Conservation (phyloP, 2,888 invertebrate species). For the Tiliacea aurago region DNA sequence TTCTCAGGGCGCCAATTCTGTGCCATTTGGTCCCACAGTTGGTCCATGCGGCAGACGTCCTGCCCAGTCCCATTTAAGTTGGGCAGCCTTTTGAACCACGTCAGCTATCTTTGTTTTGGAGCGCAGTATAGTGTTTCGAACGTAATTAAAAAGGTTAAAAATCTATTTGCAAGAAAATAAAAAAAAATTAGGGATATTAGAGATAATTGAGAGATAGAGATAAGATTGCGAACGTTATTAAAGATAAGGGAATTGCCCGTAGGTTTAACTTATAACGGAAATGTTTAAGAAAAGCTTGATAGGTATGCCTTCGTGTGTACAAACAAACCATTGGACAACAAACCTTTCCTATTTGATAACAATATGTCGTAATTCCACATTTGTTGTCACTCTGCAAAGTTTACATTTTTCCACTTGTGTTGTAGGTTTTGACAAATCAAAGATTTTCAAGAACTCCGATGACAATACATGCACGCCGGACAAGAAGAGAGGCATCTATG, state of each 20-base stretch:
- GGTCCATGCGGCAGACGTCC: too few relatives aligned
- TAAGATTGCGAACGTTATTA: background rate
- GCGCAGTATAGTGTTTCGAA: too few relatives aligned
- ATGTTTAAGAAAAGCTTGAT: background rate
- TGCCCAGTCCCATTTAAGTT: too few relatives aligned
- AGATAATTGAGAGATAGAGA: background rate
- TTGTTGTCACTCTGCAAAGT: constrained; percentile 13
- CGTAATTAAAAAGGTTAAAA: background rate
- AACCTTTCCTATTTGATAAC: constrained; percentile 15
- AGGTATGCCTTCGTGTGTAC: background rate
- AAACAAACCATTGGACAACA: background rate
- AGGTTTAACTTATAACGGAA: background rate
- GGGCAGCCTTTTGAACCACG: too few relatives aligned
- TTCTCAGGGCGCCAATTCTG: too few relatives aligned
- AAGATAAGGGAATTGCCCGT: background rate
- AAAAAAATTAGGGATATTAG: background rate
- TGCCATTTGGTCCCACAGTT: too few relatives aligned
- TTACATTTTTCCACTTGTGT: constrained; percentile 42
- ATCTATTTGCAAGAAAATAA: background rate
- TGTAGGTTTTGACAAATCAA: constrained; percentile 86
- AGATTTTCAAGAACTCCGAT: constrained; percentile 86
- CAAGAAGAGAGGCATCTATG: constrained; percentile 93
- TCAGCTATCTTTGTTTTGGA: too few relatives aligned
- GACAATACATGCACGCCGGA: constrained; percentile 93
- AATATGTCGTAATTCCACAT: background rate